Percentiles rank a stretch among this genome's conserved stretches.
These are phyloP conservation scores for Bradypus variegatus DNA, from an alignment of 2,797 vertebrate genomes.

Conservation along the genomic window DNA sequence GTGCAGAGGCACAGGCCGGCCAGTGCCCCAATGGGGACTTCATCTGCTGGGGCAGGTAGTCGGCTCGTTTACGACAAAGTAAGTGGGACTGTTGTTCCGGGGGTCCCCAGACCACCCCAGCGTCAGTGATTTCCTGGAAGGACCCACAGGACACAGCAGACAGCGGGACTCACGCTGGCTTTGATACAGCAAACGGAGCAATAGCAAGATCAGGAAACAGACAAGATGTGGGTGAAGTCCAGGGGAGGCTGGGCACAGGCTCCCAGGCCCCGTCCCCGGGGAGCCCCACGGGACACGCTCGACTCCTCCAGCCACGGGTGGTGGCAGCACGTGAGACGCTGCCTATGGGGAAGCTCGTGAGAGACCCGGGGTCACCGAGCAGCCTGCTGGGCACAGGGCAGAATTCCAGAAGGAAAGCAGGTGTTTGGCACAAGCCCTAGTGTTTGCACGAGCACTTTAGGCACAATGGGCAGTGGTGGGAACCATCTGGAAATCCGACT, in stretches of 20 bases:
- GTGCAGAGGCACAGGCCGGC: rapidly evolving
- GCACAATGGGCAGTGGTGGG: rapidly evolving
- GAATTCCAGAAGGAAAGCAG: not conserved
- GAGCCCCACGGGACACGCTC: rapidly evolving
- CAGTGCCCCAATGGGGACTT: rapidly evolving
- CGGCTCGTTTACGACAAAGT: rapidly evolving
- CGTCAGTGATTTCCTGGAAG: not conserved
- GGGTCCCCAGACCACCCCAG: not conserved
- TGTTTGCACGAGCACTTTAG: not conserved
- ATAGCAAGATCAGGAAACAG: rapidly evolving
- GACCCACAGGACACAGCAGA: not conserved
- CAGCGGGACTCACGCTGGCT: rapidly evolving
- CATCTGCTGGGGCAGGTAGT: rapidly evolving
- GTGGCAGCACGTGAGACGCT: rapidly evolving
- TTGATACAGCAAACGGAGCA: too few relatives aligned
- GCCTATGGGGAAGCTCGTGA: not conserved
- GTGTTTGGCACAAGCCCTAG: rapidly evolving
- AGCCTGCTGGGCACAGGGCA: not conserved
- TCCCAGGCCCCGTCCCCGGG: not conserved
- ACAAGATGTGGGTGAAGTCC: rapidly evolving
- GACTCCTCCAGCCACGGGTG: not conserved
- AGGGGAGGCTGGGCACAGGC: rapidly evolving
- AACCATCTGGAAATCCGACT: too few relatives aligned
- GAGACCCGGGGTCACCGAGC: rapidly evolving
- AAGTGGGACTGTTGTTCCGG: not conserved